Evolutionary conservation across 1,140 invertebrate genomes (phyloP).

Genomic region (Drosophila nannoptera): DNA sequence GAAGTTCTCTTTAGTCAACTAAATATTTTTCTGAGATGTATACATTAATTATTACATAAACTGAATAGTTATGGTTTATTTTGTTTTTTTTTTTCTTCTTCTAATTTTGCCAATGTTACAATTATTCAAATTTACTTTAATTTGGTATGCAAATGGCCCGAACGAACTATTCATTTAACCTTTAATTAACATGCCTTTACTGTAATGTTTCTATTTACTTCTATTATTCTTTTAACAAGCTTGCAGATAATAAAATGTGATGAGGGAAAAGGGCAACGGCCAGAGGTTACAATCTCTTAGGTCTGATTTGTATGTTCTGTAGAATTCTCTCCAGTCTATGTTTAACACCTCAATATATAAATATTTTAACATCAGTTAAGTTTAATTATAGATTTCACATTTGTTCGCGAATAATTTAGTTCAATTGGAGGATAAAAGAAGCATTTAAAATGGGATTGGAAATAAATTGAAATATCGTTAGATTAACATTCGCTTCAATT

Average conservation of each 20-base stretch:
- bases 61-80: slow-evolving; percentile 44
- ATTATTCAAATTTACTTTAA: slow-evolving; percentile 35
- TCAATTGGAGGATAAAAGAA: background rate
- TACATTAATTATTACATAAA: slow-evolving; percentile 66
- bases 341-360: slow-evolving; percentile 39
- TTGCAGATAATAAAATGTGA: slow-evolving; percentile 66
- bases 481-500: slow-evolving; percentile 44
- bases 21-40: slow-evolving; percentile 61
- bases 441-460: slow-evolving; percentile 45
- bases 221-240: slow-evolving; percentile 35
- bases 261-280: background rate
- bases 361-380: slow-evolving; percentile 64
- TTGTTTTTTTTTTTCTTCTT: slow-evolving; percentile 25
- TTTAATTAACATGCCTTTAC: slow-evolving; percentile 36
- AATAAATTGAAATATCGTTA: slow-evolving; percentile 57
- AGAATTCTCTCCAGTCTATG: slow-evolving; percentile 1
- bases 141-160: slow-evolving; percentile 45
- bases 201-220: slow-evolving; percentile 18
- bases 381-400: background rate
- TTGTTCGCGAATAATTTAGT: background rate
- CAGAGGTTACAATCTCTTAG: too few relatives aligned
- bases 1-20: slow-evolving; percentile 63
- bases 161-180: slow-evolving; percentile 65
- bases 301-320: slow-evolving; percentile 34
- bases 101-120: slow-evolving; percentile 57